Evolutionary conservation across 1,140 invertebrate genomes (phyloP).

Genomic region (Euwallacea similis): DNA sequence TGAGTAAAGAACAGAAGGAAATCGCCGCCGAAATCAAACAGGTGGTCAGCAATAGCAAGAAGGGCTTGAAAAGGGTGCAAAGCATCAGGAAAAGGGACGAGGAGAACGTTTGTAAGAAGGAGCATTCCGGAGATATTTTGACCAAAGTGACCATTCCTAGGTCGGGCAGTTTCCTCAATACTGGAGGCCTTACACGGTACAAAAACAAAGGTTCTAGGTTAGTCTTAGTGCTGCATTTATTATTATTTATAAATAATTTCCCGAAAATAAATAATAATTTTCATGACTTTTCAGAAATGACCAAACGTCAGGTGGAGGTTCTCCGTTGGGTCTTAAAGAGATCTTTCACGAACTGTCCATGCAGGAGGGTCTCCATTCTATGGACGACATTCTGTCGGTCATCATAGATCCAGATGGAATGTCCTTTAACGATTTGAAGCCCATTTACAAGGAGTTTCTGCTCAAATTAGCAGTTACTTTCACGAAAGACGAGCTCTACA

Average conservation of each 20-base stretch:
- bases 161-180: conserved; percentile 79
- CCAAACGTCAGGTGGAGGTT: conserved; percentile 65
- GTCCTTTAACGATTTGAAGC: conserved; percentile 89
- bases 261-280: too few species aligned
- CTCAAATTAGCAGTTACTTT: conserved; percentile 82
- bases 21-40: conserved; percentile 52
- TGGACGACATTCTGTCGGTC: conserved; percentile 84
- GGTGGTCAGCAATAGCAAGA: conserved; percentile 45
- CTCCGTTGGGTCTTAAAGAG: conserved; percentile 79
- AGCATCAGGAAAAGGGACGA: conserved; percentile 52
- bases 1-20: conserved; percentile 54
- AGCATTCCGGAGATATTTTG: conserved; percentile 70
- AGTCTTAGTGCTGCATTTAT: neutral
- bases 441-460: conserved; percentile 86
- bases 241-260: too few species aligned
- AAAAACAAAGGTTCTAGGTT: conserved; percentile 67
- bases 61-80: conserved; percentile 58
- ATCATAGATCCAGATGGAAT: conserved; percentile 89
- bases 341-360: conserved; percentile 80
- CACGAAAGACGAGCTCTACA: conserved; percentile 87
- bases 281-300: conserved; percentile 55
- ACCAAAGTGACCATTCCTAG: conserved; percentile 82
- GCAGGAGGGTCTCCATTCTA: conserved; percentile 81
- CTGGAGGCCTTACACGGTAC: conserved; percentile 69
- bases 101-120: conserved; percentile 53